These are phyloP conservation scores for Electrophaes corylata DNA, from an alignment of 2,888 invertebrate genomes.

Conservation along the genomic window DNA sequence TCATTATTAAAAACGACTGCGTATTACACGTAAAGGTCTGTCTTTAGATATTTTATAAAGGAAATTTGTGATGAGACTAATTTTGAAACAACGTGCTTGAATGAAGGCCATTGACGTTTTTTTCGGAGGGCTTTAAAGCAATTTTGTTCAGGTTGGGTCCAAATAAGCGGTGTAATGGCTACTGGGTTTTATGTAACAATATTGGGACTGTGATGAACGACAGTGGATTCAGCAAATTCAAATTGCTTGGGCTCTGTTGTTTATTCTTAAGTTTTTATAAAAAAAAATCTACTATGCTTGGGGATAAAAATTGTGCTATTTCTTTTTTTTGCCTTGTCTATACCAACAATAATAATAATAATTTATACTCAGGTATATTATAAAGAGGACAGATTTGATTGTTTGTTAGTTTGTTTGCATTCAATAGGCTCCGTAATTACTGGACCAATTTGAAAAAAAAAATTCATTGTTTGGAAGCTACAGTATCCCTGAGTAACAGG, in stretches of 20 bases:
- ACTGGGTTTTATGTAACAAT: slow-evolving; percentile 25
- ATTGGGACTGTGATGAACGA: slow-evolving; percentile 26
- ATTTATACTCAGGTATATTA: too few species aligned
- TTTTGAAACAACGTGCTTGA: slow-evolving; percentile 44
- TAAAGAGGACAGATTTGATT: too few species aligned
- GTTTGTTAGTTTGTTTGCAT: too few species aligned
- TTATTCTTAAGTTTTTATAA: background rate
- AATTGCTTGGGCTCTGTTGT: slow-evolving; percentile 1
- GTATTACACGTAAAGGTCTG: slow-evolving; percentile 51
- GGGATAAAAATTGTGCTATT: too few species aligned
- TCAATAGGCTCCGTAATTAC: too few species aligned
- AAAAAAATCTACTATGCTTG: too few species aligned
- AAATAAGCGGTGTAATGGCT: slow-evolving; percentile 23
- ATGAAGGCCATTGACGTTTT: slow-evolving; percentile 44
- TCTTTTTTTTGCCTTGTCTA: too few species aligned
- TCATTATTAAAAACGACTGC: slow-evolving; percentile 56
- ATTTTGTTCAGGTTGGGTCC: slow-evolving; percentile 28
- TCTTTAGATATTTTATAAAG: slow-evolving; percentile 45
- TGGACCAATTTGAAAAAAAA: too few species aligned
- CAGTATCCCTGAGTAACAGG: too few species aligned
- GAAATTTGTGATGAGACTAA: slow-evolving; percentile 52
- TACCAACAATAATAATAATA: too few species aligned
- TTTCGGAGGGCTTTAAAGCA: slow-evolving; percentile 28
- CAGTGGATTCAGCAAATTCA: slow-evolving; percentile 19
- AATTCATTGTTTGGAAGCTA: too few species aligned